phyloP scores from a whole-genome alignment of 2,113 vertebrate species.

The Apodemus speciosus region DNA sequence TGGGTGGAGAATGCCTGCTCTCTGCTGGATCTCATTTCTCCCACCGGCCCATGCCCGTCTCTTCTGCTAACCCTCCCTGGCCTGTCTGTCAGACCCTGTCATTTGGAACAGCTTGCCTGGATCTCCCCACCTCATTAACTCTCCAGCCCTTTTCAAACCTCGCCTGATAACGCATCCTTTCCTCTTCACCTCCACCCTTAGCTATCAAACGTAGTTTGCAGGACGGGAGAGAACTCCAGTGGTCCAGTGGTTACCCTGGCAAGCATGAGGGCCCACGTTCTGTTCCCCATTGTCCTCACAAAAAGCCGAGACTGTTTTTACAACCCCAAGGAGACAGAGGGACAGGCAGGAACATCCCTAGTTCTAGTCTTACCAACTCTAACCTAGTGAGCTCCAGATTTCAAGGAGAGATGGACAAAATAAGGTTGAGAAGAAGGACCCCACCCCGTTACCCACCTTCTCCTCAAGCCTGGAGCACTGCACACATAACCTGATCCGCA shows the following conservation, averaged over 20 bases:
- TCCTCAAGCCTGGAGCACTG: too few species aligned
- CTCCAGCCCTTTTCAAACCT: slow-evolving; percentile 49
- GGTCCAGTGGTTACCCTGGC: neutral
- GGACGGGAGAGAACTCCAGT: neutral
- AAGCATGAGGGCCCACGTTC: neutral
- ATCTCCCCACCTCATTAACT: slow-evolving; percentile 41
- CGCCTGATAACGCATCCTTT: slow-evolving; percentile 64
- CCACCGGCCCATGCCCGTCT: neutral
- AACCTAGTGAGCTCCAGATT: neutral
- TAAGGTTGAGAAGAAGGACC: neutral
- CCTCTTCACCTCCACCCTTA: slow-evolving; percentile 42
- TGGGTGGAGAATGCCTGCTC: neutral
- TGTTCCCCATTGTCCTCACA: neutral
- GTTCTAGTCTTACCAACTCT: neutral
- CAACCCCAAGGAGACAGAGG: too few species aligned
- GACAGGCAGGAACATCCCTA: neutral
- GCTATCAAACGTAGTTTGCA: slow-evolving; percentile 28
- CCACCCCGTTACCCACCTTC: neutral
- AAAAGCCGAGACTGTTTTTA: neutral
- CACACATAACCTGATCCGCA: neutral
- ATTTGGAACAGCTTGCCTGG: neutral
- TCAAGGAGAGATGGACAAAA: neutral
- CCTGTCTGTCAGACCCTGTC: slow-evolving; percentile 54
- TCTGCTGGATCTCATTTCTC: slow-evolving; percentile 27
- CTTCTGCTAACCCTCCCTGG: neutral